A percentile compares a stretch with the other conserved stretches of the same genome.
Conservation (phyloP, 2,797 vertebrate species). For the Mus caroli region DNA sequence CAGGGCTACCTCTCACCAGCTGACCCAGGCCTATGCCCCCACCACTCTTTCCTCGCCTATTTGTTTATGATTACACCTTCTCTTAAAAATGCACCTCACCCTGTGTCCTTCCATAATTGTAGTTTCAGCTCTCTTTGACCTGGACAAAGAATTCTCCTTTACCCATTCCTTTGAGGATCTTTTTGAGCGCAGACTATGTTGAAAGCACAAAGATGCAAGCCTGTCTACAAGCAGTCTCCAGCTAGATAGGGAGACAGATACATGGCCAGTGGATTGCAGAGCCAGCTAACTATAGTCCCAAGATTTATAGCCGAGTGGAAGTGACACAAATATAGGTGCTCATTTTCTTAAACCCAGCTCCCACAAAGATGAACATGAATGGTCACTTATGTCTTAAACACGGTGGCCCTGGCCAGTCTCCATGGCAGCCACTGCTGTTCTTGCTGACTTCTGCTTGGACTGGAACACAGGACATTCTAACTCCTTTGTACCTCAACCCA, state of each 20-base stretch:
- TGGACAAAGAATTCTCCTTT: neutral
- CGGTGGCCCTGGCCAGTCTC: too few species aligned
- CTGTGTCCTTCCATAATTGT: neutral
- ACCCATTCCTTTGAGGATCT: neutral
- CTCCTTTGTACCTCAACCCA: neutral
- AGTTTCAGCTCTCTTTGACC: neutral
- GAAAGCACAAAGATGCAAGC: conserved; percentile 9
- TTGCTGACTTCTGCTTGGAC: neutral
- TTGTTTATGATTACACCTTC: neutral
- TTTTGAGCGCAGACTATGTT: neutral
- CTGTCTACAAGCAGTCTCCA: neutral
- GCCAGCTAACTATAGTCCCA: neutral
- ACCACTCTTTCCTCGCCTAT: neutral
- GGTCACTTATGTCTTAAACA: neutral
- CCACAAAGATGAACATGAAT: neutral
- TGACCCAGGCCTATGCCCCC: neutral
- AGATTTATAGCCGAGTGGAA: neutral
- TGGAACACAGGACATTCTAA: neutral
- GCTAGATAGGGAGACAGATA: neutral
- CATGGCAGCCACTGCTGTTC: neutral
- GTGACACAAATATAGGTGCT: neutral
- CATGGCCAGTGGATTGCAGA: neutral
- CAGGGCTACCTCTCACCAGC: neutral
- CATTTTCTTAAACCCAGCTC: neutral
- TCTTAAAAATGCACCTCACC: neutral